These are phyloP conservation scores for Aeoliscus strigatus DNA, from an alignment of 2,797 vertebrate species.

Conservation along the genomic window DNA sequence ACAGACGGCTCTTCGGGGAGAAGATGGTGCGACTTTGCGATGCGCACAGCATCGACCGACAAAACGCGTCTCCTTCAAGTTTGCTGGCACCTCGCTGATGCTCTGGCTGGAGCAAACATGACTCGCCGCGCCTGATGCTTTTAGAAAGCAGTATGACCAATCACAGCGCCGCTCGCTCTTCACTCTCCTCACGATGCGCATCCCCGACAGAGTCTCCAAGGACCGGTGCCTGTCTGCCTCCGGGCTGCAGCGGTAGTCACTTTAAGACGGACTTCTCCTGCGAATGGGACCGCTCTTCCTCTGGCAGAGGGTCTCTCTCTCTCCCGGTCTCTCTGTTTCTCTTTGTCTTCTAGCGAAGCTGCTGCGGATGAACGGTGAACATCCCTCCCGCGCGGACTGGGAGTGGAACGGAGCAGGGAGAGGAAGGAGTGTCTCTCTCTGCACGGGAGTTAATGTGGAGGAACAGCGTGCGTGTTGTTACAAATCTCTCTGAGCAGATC, in stretches of 20 bases:
- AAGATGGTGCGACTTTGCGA: too few species aligned
- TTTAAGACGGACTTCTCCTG: slow-evolving; percentile 26
- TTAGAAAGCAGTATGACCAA: slow-evolving; percentile 44
- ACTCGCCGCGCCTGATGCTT: slow-evolving; percentile 38
- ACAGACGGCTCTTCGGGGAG: too few species aligned
- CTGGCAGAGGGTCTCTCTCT: too few species aligned
- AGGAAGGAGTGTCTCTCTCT: too few species aligned
- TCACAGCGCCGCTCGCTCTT: slow-evolving; percentile 43
- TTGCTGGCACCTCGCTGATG: slow-evolving; percentile 40
- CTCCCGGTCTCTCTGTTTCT: too few species aligned
- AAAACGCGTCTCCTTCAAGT: slow-evolving; percentile 55
- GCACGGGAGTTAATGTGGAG: too few species aligned
- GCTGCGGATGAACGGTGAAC: too few species aligned
- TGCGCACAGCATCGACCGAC: too few species aligned
- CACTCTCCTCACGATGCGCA: slow-evolving; percentile 60
- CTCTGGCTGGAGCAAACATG: slow-evolving; percentile 42
- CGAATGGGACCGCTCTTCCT: slow-evolving; percentile 33
- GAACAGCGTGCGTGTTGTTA: too few species aligned
- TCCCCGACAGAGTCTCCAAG: slow-evolving; percentile 59
- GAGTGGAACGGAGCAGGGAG: too few species aligned
- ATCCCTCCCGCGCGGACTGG: too few species aligned
- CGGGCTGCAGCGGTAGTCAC: slow-evolving; percentile 26
- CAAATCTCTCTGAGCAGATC: too few species aligned
- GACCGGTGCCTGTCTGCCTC: slow-evolving; percentile 47
- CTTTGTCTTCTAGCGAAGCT: slow-evolving; percentile 61